Evolutionary conservation across 2,888 invertebrate genomes (phyloP), one percentile per base, ranked within the genome.

Genomic region (Dilophus febrilis): DNA sequence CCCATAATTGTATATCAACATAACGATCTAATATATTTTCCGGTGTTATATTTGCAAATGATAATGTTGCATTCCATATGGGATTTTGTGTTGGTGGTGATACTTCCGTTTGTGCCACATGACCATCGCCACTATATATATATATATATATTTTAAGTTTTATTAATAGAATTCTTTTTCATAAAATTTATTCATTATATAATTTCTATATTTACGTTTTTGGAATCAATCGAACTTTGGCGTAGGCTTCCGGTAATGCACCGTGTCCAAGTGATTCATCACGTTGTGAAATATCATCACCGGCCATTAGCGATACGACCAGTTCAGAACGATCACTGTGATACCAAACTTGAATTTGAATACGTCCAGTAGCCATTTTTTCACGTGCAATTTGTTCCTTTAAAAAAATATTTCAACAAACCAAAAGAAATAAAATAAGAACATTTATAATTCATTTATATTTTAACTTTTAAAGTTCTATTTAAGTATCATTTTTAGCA

Each of bases 11-110:
- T 14, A 90, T 79, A 55, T 90, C 87, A 40, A 91, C 69, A 8
- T 78, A 75, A 42, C 82, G 74, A 42, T 83, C 82, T 61, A 82
- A 77, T 35, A 90, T 65, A 51, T 79, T 72, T 46, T 86, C 85
- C 1, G 78, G 82, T 28, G 78, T 77, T 13, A 86, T 75, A 28
- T 79, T 78, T 2, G 78, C 70, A 56, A 90, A 87, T 42, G 80
- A 81, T 26, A 90, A 67, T 16, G 87, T 90, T 14, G 88, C 86
- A 58, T 91, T 90, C 91, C 90, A 91, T 40, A 87, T 82, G 2
- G 91, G 90, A 57, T 83, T 85, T 56, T 80, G 82, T 0, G 85
- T 81, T 12, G 84, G 82, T 41, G 85, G 84, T 2, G 87, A 84
- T 13, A 87, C 79, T 55, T 81, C 84, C 2, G 87, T 87, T 59